phyloP scores from a whole-genome alignment of 1,140 invertebrate species.

The Drosophila nigrodunni region DNA sequence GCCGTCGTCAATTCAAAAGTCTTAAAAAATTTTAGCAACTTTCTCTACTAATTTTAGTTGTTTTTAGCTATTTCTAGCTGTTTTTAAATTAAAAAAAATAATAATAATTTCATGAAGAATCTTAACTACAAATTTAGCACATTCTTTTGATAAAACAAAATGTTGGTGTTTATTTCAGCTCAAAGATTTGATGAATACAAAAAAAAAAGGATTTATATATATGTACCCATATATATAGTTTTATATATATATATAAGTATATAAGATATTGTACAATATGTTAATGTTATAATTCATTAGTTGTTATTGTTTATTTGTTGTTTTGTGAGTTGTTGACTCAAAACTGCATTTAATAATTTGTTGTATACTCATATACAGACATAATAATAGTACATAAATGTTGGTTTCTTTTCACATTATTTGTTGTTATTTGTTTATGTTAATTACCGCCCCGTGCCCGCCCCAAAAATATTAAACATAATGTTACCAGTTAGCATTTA shows the following conservation, averaged over 20 bases:
- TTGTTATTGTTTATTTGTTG: conserved; percentile 1
- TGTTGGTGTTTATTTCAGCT: conserved; percentile 72
- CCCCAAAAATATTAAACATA: conserved; percentile 35
- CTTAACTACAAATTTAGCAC: background rate
- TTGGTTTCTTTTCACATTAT: conserved; percentile 41
- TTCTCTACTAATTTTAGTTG: no score
- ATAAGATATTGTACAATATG: conserved; percentile 72
- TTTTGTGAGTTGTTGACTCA: conserved; percentile 21
- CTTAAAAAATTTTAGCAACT: no score
- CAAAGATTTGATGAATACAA: conserved; percentile 62
- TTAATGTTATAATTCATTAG: conserved; percentile 43
- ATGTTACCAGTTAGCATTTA: conserved; percentile 36
- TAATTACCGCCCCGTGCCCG: conserved; percentile 13
- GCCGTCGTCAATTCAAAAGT: no score
- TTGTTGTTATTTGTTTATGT: conserved; percentile 12
- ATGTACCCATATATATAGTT: no score
- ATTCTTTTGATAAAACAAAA: conserved; percentile 69
- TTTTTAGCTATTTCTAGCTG: no score
- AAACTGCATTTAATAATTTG: conserved; percentile 51
- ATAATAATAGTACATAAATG: conserved; percentile 71
- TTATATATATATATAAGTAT: conserved; percentile 24
- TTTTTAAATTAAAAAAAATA: no score
- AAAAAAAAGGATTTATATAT: conserved; percentile 20
- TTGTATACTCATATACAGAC: conserved; percentile 58
- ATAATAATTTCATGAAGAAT: no score